Percentiles rank a stretch among this genome's conserved stretches.
Conservation (phyloP, 2,888 invertebrate genomes). For the Philopedon plagiatum region DNA sequence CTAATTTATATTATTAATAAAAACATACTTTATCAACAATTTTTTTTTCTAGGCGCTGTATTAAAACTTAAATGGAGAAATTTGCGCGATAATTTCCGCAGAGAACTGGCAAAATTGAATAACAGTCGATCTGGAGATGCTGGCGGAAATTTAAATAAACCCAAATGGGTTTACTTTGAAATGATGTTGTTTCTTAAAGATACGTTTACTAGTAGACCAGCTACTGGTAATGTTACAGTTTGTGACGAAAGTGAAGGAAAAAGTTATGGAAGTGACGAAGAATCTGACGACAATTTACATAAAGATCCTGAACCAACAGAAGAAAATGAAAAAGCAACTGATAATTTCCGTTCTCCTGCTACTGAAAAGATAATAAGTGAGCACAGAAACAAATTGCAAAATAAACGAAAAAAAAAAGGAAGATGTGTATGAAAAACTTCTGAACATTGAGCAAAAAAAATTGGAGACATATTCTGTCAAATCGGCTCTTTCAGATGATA, state of each 20-base stretch:
- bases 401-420: neutral
- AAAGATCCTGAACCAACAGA: neutral
- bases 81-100: neutral
- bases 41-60: neutral
- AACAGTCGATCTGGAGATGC: neutral
- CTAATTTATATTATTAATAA: neutral
- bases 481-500: neutral
- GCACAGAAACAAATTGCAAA: slow-evolving; percentile 1
- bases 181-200: neutral
- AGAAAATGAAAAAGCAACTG: neutral
- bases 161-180: neutral
- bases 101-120: neutral
- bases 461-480: neutral
- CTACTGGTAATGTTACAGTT: neutral
- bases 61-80: neutral
- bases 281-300: neutral
- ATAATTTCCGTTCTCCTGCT: neutral
- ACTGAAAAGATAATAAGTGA: neutral
- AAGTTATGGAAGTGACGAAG: neutral
- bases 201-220: neutral
- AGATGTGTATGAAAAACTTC: neutral
- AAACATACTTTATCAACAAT: neutral
- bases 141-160: neutral
- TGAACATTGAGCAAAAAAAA: neutral
- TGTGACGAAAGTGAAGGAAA: neutral